Conservation (phyloP, 2,888 invertebrate genomes). For the Ceramica pisi region DNA sequence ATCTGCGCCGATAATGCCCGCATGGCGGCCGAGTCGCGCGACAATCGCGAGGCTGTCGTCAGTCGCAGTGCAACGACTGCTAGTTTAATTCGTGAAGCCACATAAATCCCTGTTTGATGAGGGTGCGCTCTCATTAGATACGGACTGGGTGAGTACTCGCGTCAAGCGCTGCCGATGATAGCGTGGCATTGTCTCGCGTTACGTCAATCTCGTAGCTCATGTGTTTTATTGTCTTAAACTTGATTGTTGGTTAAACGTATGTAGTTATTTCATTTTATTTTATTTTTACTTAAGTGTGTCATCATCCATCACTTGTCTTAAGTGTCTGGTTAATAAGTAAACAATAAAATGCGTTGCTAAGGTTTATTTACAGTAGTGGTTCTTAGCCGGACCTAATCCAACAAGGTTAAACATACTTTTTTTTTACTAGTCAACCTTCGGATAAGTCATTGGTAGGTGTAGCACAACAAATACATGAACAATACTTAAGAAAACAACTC, state of each 20-base stretch:
- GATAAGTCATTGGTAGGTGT: neutral
- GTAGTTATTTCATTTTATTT: neutral
- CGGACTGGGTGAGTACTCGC: constrained; percentile 69
- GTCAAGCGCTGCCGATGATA: constrained; percentile 63
- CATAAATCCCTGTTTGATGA: constrained; percentile 79
- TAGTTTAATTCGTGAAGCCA: constrained; percentile 79
- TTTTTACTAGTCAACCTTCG: too few relatives aligned
- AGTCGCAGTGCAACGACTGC: constrained; percentile 67
- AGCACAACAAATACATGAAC: neutral
- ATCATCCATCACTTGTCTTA: too few relatives aligned
- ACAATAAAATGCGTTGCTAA: too few relatives aligned
- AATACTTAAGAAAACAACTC: neutral
- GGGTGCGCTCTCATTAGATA: constrained; percentile 78
- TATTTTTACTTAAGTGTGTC: too few relatives aligned
- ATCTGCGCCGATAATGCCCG: constrained; percentile 79
- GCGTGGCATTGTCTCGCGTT: constrained; percentile 55
- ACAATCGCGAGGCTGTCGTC: constrained; percentile 53
- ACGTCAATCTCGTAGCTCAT: constrained; percentile 44
- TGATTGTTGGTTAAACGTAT: constrained; percentile 18
- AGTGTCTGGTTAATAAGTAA: too few relatives aligned
- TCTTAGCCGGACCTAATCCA: too few relatives aligned
- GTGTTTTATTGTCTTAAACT: constrained; percentile 33
- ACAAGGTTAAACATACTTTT: too few relatives aligned
- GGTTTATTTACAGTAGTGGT: too few relatives aligned
- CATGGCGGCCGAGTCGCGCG: constrained; percentile 65